Evolutionary conservation across 2,888 invertebrate genomes (phyloP).

Genomic region (Muscina levida): DNA sequence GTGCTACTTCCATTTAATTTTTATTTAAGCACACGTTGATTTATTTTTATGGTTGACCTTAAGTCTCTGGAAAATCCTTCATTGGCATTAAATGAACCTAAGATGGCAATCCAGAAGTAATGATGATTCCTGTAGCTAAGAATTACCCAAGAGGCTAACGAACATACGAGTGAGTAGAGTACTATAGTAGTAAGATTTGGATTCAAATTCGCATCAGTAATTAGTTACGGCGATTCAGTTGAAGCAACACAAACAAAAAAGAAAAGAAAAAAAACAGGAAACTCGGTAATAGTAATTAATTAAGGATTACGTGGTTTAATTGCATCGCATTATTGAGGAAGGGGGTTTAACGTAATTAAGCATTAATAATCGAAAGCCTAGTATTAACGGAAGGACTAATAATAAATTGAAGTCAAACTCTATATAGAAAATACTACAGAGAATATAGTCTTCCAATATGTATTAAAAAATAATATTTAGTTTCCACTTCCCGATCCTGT

Average conservation of each 20-base stretch:
- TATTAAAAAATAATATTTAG: too few relatives aligned
- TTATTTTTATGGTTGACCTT: slow-evolving; percentile 67
- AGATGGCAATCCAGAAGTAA: slow-evolving; percentile 5
- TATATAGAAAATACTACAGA: too few relatives aligned
- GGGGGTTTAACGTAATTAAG: not conserved
- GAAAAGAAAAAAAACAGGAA: too few relatives aligned
- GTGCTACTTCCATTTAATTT: slow-evolving; percentile 58
- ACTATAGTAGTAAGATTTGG: slow-evolving; percentile 10
- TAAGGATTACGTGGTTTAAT: slow-evolving; percentile 36
- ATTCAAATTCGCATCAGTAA: not conserved
- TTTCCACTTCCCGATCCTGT: too few relatives aligned
- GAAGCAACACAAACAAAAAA: not conserved
- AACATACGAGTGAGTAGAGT: not conserved
- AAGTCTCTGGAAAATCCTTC: slow-evolving; percentile 62
- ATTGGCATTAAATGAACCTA: slow-evolving; percentile 56
- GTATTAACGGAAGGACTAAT: too few relatives aligned
- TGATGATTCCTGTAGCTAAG: slow-evolving; percentile 24
- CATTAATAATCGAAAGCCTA: not conserved
- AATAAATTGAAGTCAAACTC: too few relatives aligned
- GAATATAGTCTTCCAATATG: too few relatives aligned
- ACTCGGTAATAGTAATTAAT: slow-evolving; percentile 52
- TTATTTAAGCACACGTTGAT: slow-evolving; percentile 67
- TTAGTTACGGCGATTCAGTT: slow-evolving; percentile 55
- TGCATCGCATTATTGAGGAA: not conserved
- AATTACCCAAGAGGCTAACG: slow-evolving; percentile 18